Conservation (phyloP, 2,888 invertebrate species). For the Xestobium rufovillosum region DNA sequence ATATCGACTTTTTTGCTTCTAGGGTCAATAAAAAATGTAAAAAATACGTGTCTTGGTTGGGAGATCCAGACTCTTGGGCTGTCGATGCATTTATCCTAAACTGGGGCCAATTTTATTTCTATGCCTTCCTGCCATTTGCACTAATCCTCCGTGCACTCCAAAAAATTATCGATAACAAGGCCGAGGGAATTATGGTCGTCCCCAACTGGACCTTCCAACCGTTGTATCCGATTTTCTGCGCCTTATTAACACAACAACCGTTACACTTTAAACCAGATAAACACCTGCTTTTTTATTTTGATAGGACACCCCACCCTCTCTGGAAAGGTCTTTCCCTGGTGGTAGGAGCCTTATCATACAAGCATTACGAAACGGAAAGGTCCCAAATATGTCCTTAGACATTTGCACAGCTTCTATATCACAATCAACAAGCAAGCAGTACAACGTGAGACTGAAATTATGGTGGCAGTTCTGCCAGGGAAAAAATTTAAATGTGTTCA, state of each 20-base stretch:
- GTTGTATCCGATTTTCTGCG: no score
- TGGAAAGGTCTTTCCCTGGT: slow-evolving; percentile 9
- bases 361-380: slow-evolving; percentile 2
- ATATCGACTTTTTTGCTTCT: slow-evolving; percentile 20
- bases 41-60: slow-evolving; percentile 17
- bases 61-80: slow-evolving; percentile 16
- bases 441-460: slow-evolving; percentile 7
- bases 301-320: slow-evolving; percentile 10
- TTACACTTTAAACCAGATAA: no score
- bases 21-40: slow-evolving; percentile 16
- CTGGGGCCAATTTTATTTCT: slow-evolving; percentile 17
- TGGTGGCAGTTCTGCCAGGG: slow-evolving; percentile 9
- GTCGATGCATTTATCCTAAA: slow-evolving; percentile 19
- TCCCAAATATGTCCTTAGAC: slow-evolving; percentile 6
- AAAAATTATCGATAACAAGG: slow-evolving; percentile 2
- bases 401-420: slow-evolving; percentile 7
- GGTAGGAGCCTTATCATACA: slow-evolving; percentile 8
- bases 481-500: slow-evolving; percentile 6
- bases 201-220: no score
- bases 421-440: slow-evolving; percentile 7
- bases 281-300: no score
- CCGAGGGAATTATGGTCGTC: no score
- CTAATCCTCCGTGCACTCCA: slow-evolving; percentile 12
- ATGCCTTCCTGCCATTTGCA: slow-evolving; percentile 21
- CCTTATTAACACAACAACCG: no score